Conservation (phyloP, 1,140 invertebrate species). For the Sesamia nonagrioides region DNA sequence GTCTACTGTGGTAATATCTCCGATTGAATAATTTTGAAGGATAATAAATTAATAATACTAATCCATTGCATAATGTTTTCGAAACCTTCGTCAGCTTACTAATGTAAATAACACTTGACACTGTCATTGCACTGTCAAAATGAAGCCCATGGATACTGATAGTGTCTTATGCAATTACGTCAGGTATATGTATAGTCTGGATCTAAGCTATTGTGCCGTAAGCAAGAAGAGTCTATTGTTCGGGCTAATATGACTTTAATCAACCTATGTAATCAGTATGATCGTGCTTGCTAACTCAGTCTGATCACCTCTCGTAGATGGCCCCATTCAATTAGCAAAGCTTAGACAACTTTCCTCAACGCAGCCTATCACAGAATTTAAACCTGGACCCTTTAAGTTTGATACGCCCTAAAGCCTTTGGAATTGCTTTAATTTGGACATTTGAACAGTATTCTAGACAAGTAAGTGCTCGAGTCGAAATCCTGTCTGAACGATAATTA, state of each 20-base stretch:
- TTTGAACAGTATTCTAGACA: background rate
- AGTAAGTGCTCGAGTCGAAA: background rate
- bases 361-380: background rate
- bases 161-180: too few species aligned
- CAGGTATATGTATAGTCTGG: too few species aligned
- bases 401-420: background rate
- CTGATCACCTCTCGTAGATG: background rate
- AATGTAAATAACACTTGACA: too few species aligned
- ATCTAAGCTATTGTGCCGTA: background rate
- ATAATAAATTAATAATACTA: too few species aligned
- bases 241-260: background rate
- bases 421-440: background rate
- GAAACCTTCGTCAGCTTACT: too few species aligned
- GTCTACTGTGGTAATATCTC: too few species aligned
- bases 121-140: too few species aligned
- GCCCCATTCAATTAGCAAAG: background rate
- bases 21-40: too few species aligned
- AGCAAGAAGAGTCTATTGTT: background rate
- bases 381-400: background rate
- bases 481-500: background rate
- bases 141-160: too few species aligned
- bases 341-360: background rate
- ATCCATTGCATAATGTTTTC: too few species aligned
- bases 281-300: background rate
- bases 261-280: background rate